Percentiles rank a stretch among this genome's conserved stretches.
Conservation (phyloP, 2,888 invertebrate genomes). For the Lamellibrachia columna region DNA sequence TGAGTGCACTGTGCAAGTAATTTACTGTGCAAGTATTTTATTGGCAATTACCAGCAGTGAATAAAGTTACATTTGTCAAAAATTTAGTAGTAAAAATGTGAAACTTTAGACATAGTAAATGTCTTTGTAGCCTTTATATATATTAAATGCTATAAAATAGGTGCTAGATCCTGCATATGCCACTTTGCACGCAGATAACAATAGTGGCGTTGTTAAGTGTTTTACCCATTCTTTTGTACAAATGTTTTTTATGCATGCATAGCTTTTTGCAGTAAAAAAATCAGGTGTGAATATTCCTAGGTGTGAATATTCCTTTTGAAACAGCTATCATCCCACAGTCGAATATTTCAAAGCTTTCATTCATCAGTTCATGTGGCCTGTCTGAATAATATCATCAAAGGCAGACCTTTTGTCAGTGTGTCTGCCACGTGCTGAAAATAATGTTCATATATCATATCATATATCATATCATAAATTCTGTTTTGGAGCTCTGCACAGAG, state of each 20-base stretch:
- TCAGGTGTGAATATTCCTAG: neutral
- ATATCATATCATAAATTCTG: neutral
- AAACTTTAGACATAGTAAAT: neutral
- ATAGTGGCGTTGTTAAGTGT: neutral
- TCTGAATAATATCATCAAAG: neutral
- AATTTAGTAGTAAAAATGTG: neutral
- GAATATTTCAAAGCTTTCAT: neutral
- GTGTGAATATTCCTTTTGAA: neutral
- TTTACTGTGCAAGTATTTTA: neutral
- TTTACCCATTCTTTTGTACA: neutral
- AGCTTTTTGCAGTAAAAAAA: neutral
- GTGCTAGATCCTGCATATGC: neutral
- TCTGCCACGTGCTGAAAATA: constrained; percentile 1
- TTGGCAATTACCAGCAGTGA: neutral
- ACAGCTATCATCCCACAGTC: neutral
- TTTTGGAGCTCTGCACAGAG: neutral
- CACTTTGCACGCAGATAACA: neutral
- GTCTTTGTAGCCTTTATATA: neutral
- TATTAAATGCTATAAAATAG: neutral
- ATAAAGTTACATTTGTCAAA: neutral
- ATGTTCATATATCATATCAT: neutral
- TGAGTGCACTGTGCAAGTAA: neutral
- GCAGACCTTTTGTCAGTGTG: neutral
- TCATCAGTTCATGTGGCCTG: neutral
- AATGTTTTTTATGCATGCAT: neutral